These are phyloP conservation scores for Ophion ventricosus DNA, from an alignment of 2,888 invertebrate genomes.

Conservation along the genomic window DNA sequence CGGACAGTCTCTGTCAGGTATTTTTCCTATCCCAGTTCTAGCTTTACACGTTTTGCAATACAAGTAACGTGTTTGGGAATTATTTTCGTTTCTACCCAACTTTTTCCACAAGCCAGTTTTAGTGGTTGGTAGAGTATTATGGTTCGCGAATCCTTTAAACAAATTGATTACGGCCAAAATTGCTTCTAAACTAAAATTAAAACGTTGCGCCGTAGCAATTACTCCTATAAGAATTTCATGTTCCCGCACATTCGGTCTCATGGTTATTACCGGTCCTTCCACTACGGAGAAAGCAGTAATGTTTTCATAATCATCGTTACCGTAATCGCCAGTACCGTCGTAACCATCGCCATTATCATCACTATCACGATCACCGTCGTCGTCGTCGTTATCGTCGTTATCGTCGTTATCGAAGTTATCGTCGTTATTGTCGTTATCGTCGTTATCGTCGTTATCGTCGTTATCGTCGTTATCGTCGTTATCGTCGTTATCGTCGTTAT, in stretches of 20 bases:
- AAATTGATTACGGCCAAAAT: constrained; percentile 28
- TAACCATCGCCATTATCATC: neutral
- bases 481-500: constrained; percentile 3
- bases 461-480: neutral
- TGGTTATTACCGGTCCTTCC: constrained; percentile 37
- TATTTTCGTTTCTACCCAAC: too few relatives aligned
- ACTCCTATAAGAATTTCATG: too few relatives aligned
- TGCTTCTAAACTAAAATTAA: constrained; percentile 19
- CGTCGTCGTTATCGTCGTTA: neutral
- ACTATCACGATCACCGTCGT: neutral
- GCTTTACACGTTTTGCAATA: constrained; percentile 36
- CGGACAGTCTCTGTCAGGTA: constrained; percentile 22
- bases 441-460: constrained; percentile 9
- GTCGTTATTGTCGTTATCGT: too few relatives aligned
- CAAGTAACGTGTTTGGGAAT: constrained; percentile 28
- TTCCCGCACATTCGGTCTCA: constrained; percentile 32
- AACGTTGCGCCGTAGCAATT: constrained; percentile 20
- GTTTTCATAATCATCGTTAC: constrained; percentile 6
- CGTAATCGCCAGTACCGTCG: neutral
- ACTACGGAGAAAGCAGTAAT: constrained; percentile 20
- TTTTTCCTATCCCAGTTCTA: constrained; percentile 23
- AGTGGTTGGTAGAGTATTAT: constrained; percentile 35
- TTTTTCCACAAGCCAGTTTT: constrained; percentile 31
- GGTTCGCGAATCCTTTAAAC: constrained; percentile 35
- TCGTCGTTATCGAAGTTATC: too few relatives aligned